Conservation (phyloP, 1,140 invertebrate species). For the Epicauta chinensis region DNA sequence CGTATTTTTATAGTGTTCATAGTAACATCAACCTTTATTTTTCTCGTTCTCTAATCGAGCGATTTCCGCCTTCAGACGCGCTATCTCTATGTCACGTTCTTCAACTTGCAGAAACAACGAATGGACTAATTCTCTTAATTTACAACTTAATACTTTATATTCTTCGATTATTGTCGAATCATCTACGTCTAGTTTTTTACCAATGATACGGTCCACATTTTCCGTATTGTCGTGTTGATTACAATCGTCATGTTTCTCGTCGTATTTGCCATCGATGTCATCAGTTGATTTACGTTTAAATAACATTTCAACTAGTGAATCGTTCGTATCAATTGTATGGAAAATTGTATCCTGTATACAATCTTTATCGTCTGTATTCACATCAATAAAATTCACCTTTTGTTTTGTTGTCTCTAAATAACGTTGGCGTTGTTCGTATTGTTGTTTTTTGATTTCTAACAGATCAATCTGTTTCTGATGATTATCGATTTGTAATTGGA, state of each 20-base stretch:
- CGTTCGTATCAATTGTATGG: slow-evolving; percentile 28
- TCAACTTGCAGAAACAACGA: slow-evolving; percentile 27
- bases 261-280: slow-evolving; percentile 10
- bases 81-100: slow-evolving; percentile 28
- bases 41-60: slow-evolving; percentile 25
- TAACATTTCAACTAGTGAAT: slow-evolving; percentile 27
- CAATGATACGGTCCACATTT: slow-evolving; percentile 12
- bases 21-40: slow-evolving; percentile 10
- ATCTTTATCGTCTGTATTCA: neutral
- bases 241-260: slow-evolving; percentile 11
- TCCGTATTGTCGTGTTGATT: slow-evolving; percentile 12
- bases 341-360: slow-evolving; percentile 16
- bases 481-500: slow-evolving; percentile 26
- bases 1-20: too few relatives aligned
- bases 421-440: slow-evolving; percentile 17
- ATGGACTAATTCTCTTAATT: slow-evolving; percentile 27
- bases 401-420: slow-evolving; percentile 14
- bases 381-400: slow-evolving; percentile 3
- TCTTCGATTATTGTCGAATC: slow-evolving; percentile 30
- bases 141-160: slow-evolving; percentile 28
- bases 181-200: slow-evolving; percentile 30
- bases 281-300: slow-evolving; percentile 8
- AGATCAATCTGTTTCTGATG: slow-evolving; percentile 29
- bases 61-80: slow-evolving; percentile 23
- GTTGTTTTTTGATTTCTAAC: slow-evolving; percentile 24